Conservation (phyloP, 2,113 vertebrate species). For the Sturnira hondurensis region DNA sequence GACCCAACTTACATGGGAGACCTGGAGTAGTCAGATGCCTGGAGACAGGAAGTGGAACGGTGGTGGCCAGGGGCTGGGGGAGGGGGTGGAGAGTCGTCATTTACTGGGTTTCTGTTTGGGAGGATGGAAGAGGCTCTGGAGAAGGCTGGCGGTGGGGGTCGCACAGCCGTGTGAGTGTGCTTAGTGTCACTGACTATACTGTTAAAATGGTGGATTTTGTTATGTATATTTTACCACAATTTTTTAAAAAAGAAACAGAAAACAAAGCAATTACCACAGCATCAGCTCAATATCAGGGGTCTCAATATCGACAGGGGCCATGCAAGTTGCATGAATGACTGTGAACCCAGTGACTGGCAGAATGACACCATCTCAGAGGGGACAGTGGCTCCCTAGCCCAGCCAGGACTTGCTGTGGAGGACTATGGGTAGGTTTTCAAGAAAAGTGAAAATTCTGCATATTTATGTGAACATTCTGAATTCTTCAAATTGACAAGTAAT, state of each 20-base stretch:
- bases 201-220: neutral
- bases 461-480: constrained; percentile 10
- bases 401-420: neutral
- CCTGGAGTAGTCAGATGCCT: neutral
- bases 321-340: too few species aligned
- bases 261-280: neutral
- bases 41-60: neutral
- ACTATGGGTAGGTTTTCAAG: neutral
- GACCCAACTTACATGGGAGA: neutral
- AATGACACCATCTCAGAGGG: fast-evolving
- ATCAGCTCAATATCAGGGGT: neutral
- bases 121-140: neutral
- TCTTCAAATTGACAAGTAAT: neutral
- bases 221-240: neutral
- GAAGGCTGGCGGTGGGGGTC: neutral
- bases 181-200: too few species aligned
- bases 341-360: neutral
- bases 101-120: neutral
- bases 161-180: neutral
- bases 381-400: neutral
- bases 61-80: neutral
- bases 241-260: neutral
- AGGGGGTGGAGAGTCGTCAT: fast-evolving
- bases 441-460: neutral
- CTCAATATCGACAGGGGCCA: neutral